Evolutionary conservation across 2,113 vertebrate genomes (phyloP).

Genomic region (Sturnus vulgaris): DNA sequence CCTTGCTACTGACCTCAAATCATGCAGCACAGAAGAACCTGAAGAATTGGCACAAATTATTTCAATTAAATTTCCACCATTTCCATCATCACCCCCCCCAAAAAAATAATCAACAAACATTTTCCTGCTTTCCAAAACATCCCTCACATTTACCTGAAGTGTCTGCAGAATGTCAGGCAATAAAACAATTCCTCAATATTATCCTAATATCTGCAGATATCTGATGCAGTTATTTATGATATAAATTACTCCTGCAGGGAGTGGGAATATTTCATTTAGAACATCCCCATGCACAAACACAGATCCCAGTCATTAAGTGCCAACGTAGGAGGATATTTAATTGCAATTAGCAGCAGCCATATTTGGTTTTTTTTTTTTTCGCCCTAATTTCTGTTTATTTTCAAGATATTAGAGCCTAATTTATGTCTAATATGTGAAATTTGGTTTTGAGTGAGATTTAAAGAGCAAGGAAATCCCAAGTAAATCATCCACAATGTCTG

Average conservation of each 20-base stretch:
- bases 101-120: too few species aligned
- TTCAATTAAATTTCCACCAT: not conserved
- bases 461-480: not conserved
- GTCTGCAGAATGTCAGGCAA: not conserved
- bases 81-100: too few species aligned
- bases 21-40: not conserved
- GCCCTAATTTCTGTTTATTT: not conserved
- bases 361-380: not conserved
- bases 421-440: not conserved
- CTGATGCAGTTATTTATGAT: not conserved
- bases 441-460: not conserved
- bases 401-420: not conserved
- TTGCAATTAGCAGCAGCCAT: not conserved
- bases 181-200: not conserved
- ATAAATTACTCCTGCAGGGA: not conserved
- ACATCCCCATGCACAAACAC: not conserved
- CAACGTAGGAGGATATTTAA: not conserved
- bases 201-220: not conserved
- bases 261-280: not conserved
- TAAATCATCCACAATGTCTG: not conserved
- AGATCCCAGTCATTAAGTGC: not conserved
- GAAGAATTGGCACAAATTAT: not conserved
- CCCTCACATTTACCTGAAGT: not conserved
- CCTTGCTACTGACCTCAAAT: not conserved
- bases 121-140: not conserved